A percentile compares a stretch with the other conserved stretches of the same genome.
Evolutionary conservation across 2,113 vertebrate species (phyloP).

Genomic region (Daphoenositta chrysoptera): DNA sequence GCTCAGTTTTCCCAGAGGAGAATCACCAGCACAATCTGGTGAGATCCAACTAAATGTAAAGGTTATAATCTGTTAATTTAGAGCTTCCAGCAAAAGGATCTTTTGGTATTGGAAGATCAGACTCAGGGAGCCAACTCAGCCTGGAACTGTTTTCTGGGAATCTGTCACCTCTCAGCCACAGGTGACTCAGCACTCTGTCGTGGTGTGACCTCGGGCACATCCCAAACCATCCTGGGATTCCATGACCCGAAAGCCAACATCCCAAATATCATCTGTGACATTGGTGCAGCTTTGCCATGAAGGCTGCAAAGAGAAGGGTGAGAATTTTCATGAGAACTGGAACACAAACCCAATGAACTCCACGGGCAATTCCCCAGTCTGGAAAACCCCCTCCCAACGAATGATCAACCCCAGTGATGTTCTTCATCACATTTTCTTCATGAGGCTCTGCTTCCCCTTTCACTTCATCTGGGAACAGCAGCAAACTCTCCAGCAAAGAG

Average conservation of each 20-base stretch:
- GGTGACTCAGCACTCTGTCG: neutral
- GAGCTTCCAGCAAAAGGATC: neutral
- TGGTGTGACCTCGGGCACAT: neutral
- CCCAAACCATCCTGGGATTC: neutral
- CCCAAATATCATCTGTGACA: accelerated
- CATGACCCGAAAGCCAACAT: accelerated
- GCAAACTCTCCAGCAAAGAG: neutral
- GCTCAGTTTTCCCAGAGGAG: neutral
- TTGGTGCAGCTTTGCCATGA: neutral
- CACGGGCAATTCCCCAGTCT: neutral
- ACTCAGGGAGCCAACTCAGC: neutral
- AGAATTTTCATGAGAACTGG: neutral
- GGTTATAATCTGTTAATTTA: neutral
- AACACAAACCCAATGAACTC: neutral
- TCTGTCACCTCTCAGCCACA: neutral
- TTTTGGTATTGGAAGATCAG: neutral
- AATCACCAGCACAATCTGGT: neutral
- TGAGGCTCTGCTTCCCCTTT: conserved; percentile 14
- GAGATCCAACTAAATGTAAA: neutral
- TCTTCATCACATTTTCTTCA: neutral
- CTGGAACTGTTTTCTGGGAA: neutral
- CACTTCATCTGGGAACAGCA: neutral
- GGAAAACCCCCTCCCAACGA: neutral
- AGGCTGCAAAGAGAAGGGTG: neutral
- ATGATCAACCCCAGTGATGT: neutral